Evolutionary conservation across 2,888 invertebrate species (phyloP).

Genomic region (Patella caerulea): DNA sequence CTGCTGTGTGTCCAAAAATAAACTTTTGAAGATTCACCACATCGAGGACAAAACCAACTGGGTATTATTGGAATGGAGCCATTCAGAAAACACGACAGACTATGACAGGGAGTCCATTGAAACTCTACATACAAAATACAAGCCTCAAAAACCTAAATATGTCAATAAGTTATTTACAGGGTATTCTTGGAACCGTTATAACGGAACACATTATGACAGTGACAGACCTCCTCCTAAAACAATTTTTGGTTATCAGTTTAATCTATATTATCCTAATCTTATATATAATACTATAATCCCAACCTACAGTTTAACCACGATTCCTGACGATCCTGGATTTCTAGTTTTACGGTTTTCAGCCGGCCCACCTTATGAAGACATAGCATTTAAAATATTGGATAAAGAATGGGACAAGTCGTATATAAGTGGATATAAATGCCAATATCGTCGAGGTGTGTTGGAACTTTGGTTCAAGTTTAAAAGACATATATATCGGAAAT

Average conservation of each 20-base stretch:
- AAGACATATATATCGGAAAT: slow-evolving; percentile 14
- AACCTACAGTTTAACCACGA: not conserved
- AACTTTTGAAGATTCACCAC: too few relatives aligned
- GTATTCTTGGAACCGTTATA: slow-evolving; percentile 99
- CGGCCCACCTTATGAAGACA: slow-evolving; percentile 27
- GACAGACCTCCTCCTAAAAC: slow-evolving; percentile 99
- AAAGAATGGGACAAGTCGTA: slow-evolving; percentile 21
- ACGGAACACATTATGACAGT: slow-evolving; percentile 99
- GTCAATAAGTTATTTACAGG: slow-evolving; percentile 74
- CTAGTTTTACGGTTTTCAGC: slow-evolving; percentile 15
- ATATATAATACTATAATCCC: slow-evolving; percentile 92
- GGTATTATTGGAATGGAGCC: too few relatives aligned
- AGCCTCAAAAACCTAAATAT: slow-evolving; percentile 11
- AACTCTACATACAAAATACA: not conserved
- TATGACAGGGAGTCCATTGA: too few relatives aligned
- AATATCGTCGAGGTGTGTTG: slow-evolving; percentile 1
- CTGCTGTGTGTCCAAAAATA: too few relatives aligned
- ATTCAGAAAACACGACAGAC: too few relatives aligned
- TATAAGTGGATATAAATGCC: slow-evolving; percentile 17
- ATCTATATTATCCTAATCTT: slow-evolving; percentile 98
- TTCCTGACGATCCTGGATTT: slow-evolving; percentile 11
- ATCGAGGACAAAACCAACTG: too few relatives aligned
- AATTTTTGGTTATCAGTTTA: slow-evolving; percentile 99
- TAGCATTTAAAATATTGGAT: slow-evolving; percentile 27
- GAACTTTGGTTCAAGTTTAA: slow-evolving; percentile 18